phyloP scores from a whole-genome alignment of 2,888 invertebrate species.

The Erannis defoliaria region DNA sequence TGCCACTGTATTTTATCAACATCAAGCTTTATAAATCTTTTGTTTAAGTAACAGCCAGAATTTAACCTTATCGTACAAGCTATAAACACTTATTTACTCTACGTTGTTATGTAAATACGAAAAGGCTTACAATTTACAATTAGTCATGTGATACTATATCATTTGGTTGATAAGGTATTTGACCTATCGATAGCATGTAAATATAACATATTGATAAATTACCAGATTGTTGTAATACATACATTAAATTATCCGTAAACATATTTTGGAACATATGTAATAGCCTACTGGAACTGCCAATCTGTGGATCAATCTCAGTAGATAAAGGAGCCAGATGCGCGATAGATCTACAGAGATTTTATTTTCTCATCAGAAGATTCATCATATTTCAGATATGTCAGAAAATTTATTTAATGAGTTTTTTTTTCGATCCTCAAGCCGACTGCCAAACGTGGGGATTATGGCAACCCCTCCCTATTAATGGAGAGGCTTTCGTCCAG shows the following conservation, averaged over 20 bases:
- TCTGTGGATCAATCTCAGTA: no score
- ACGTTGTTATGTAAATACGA: slow-evolving; percentile 23
- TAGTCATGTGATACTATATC: slow-evolving; percentile 15
- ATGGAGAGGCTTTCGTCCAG: no score
- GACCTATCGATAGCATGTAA: slow-evolving; percentile 19
- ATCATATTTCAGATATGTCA: no score
- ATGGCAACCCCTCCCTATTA: no score
- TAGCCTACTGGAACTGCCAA: no score
- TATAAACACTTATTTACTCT: neutral
- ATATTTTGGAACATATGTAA: neutral
- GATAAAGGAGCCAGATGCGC: no score
- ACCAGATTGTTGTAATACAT: no score
- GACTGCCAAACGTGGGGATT: no score
- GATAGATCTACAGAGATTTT: no score
- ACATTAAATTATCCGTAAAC: neutral
- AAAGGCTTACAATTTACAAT: slow-evolving; percentile 11
- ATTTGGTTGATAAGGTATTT: slow-evolving; percentile 28
- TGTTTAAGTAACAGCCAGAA: neutral
- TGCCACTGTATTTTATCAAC: neutral
- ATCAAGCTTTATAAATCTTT: slow-evolving; percentile 4
- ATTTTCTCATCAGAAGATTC: no score
- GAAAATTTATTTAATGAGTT: no score
- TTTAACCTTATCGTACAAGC: slow-evolving; percentile 1
- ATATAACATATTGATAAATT: neutral
- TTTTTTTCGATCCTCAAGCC: no score